Percentiles rank a stretch among this genome's conserved stretches.
Conservation (phyloP, 2,797 vertebrate species). For the Sebastes taczanowskii region DNA sequence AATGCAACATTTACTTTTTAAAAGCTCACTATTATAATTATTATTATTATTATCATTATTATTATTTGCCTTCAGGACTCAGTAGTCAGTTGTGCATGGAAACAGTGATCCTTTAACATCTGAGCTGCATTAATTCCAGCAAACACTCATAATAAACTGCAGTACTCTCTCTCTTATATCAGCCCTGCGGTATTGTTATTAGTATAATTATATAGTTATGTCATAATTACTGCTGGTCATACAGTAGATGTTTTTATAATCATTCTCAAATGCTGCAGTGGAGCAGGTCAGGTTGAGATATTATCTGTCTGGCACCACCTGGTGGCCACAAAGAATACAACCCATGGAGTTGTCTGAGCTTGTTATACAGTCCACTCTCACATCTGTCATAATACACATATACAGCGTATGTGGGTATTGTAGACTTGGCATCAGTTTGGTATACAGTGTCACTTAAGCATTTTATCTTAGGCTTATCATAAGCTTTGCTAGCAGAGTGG, state of each 20-base stretch:
- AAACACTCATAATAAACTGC: neutral
- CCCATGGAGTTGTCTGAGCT: neutral
- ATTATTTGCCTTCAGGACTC: neutral
- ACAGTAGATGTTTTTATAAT: constrained; percentile 13
- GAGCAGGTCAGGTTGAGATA: neutral
- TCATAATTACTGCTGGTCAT: neutral
- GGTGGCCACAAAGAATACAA: constrained; percentile 41
- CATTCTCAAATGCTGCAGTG: constrained; percentile 18
- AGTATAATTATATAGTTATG: neutral
- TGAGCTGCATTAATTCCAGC: neutral
- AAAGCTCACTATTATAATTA: neutral
- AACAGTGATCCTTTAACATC: neutral
- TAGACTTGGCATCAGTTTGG: constrained; percentile 17
- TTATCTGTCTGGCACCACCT: constrained; percentile 59
- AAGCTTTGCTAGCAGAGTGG: neutral
- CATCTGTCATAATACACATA: neutral
- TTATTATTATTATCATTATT: neutral
- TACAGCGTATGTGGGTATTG: neutral
- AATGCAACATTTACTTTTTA: neutral
- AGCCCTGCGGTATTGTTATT: neutral
- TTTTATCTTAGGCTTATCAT: constrained; percentile 29
- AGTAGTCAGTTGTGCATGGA: neutral
- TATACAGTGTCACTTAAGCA: constrained; percentile 32
- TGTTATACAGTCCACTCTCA: neutral
- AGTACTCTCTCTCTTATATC: neutral